Evolutionary conservation across 2,888 invertebrate species (phyloP).

Genomic region (Trissolcus japonicus): DNA sequence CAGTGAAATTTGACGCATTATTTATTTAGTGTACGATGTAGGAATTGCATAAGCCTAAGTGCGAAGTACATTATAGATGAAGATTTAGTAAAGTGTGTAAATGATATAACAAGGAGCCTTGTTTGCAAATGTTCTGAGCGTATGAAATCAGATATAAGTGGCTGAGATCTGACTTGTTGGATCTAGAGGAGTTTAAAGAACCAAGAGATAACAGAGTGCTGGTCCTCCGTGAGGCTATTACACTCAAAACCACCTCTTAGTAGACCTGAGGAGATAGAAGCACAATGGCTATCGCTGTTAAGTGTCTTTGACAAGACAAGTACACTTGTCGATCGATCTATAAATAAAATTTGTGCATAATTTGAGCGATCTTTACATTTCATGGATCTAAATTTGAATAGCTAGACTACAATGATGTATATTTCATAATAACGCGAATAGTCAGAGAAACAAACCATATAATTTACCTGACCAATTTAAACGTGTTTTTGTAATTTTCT

Average conservation of each 20-base stretch:
- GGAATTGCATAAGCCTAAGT: no score
- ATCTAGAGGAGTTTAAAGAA: conserved; percentile 1
- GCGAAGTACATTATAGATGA: background rate
- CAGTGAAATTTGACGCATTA: no score
- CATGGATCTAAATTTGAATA: no score
- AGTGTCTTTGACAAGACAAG: conserved; percentile 15
- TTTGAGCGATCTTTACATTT: no score
- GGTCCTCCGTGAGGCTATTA: conserved; percentile 5
- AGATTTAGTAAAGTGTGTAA: background rate
- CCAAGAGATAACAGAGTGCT: conserved; percentile 1
- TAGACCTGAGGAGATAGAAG: conserved; percentile 5
- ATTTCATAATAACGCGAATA: no score
- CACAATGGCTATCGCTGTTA: conserved; percentile 13
- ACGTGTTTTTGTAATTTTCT: no score
- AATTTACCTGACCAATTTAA: no score
- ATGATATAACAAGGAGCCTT: background rate
- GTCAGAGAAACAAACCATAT: no score
- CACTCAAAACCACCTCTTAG: conserved; percentile 11
- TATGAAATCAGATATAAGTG: background rate
- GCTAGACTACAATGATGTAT: no score
- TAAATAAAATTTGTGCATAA: background rate
- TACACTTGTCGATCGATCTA: conserved; percentile 15
- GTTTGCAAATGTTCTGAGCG: conserved; percentile 1
- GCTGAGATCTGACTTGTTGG: background rate
- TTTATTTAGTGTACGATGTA: no score